A percentile compares a stretch with the other conserved stretches of the same genome.
Evolutionary conservation across 2,888 invertebrate species (phyloP).

Genomic region (Selenia dentaria): DNA sequence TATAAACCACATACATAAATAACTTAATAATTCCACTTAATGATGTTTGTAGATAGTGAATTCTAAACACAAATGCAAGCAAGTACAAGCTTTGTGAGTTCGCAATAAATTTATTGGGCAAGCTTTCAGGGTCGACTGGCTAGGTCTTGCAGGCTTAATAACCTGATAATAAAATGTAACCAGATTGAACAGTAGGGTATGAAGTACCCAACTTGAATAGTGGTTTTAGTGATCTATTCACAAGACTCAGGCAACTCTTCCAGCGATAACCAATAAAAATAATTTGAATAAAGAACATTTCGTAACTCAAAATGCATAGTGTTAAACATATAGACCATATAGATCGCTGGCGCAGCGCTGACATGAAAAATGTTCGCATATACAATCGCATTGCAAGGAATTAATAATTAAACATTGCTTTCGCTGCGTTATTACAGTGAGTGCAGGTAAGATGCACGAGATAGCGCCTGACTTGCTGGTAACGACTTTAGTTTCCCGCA

Average conservation of each 20-base stretch:
- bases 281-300: neutral
- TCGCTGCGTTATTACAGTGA: constrained; percentile 42
- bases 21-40: too few relatives aligned
- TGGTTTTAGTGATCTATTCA: neutral
- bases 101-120: constrained; percentile 22
- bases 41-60: too few relatives aligned
- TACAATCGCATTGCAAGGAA: constrained; percentile 61
- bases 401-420: constrained; percentile 49
- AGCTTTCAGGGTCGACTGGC: constrained; percentile 31
- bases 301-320: constrained; percentile 9
- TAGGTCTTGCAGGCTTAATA: constrained; percentile 38
- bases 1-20: too few relatives aligned
- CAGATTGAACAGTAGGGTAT: constrained; percentile 8
- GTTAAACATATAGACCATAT: constrained; percentile 10
- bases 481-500: constrained; percentile 7
- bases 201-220: constrained; percentile 1
- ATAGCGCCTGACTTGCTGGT: constrained; percentile 24
- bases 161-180: constrained; percentile 14
- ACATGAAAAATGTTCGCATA: constrained; percentile 41
- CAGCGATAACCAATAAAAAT: constrained; percentile 1
- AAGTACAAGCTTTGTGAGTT: constrained; percentile 15
- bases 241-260: constrained; percentile 2
- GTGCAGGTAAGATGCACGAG: constrained; percentile 33
- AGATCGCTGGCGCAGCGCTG: constrained; percentile 20
- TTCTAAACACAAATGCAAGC: constrained; percentile 6